These are phyloP conservation scores for Tonatia bakeri DNA, from an alignment of 2,113 vertebrate genomes.

Conservation along the genomic window DNA sequence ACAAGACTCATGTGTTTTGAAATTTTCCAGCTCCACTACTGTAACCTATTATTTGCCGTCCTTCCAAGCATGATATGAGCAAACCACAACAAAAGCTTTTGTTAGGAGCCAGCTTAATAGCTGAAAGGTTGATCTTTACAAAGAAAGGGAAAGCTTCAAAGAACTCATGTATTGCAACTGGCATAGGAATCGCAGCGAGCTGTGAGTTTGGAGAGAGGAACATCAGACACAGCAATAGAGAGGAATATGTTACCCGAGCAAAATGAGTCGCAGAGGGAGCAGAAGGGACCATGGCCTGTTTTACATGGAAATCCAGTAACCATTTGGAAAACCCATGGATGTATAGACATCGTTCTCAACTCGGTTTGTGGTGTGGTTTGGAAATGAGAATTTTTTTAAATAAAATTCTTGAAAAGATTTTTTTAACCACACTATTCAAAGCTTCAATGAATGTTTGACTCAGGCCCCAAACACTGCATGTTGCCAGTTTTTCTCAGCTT, in stretches of 20 bases:
- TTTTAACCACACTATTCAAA: conserved; percentile 41
- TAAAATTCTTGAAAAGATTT: conserved; percentile 49
- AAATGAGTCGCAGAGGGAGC: conserved; percentile 37
- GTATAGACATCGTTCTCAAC: neutral
- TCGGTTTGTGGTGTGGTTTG: conserved; percentile 15
- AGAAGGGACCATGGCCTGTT: neutral
- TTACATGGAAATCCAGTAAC: neutral
- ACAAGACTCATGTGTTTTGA: conserved; percentile 61
- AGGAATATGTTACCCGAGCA: neutral
- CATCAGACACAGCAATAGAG: neutral
- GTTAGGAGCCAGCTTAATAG: conserved; percentile 66
- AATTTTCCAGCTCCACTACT: conserved; percentile 53
- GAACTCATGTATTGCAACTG: neutral
- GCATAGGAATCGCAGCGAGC: conserved; percentile 28
- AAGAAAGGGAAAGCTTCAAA: conserved; percentile 34
- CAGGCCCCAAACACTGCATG: conserved; percentile 47
- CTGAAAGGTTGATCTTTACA: conserved; percentile 65
- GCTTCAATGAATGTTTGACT: conserved; percentile 51
- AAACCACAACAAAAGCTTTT: conserved; percentile 63
- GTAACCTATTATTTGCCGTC: conserved; percentile 52
- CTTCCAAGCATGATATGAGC: conserved; percentile 60
- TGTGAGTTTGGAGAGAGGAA: conserved; percentile 12
- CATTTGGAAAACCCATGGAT: neutral
- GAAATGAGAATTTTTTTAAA: conserved; percentile 34
- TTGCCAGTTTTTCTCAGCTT: conserved; percentile 60